phyloP scores from a whole-genome alignment of 2,113 vertebrate genomes.

The Forbesichthys agassizii region DNA sequence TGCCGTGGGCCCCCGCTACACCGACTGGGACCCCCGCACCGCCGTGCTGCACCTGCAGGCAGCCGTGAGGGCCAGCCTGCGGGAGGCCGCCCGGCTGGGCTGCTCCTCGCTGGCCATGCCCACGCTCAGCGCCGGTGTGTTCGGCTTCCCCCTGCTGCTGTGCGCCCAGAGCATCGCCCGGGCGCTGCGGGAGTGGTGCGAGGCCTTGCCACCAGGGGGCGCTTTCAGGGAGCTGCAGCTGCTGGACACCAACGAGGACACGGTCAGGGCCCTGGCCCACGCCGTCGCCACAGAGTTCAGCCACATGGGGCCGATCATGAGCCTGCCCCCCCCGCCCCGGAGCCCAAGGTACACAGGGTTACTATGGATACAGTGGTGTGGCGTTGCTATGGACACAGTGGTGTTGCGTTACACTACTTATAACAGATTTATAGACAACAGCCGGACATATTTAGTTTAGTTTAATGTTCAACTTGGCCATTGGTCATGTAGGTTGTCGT shows the following conservation, averaged over 20 bases:
- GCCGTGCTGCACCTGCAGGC: slow-evolving; percentile 48
- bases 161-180: slow-evolving; percentile 74
- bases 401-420: too few species aligned
- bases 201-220: slow-evolving; percentile 43
- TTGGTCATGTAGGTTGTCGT: too few species aligned
- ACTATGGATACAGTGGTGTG: too few species aligned
- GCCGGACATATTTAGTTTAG: too few species aligned
- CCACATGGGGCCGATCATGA: slow-evolving; percentile 41
- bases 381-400: too few species aligned
- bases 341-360: rapidly evolving
- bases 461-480: too few species aligned
- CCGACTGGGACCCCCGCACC: rapidly evolving
- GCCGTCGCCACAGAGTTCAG: slow-evolving; percentile 68
- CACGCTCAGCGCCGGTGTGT: slow-evolving; percentile 80
- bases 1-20: slow-evolving; percentile 82
- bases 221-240: slow-evolving; percentile 79
- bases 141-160: slow-evolving; percentile 79
- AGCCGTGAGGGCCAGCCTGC: slow-evolving; percentile 70
- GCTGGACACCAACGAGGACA: slow-evolving; percentile 68
- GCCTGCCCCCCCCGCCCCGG: not conserved
- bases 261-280: slow-evolving; percentile 54
- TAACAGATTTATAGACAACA: too few species aligned
- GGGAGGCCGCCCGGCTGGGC: slow-evolving; percentile 50
- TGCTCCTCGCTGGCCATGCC: slow-evolving; percentile 83
- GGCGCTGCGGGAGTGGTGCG: slow-evolving; percentile 65